These are phyloP conservation scores for Asarcornis scutulata DNA, from an alignment of 2,113 vertebrate species.

Conservation along the genomic window DNA sequence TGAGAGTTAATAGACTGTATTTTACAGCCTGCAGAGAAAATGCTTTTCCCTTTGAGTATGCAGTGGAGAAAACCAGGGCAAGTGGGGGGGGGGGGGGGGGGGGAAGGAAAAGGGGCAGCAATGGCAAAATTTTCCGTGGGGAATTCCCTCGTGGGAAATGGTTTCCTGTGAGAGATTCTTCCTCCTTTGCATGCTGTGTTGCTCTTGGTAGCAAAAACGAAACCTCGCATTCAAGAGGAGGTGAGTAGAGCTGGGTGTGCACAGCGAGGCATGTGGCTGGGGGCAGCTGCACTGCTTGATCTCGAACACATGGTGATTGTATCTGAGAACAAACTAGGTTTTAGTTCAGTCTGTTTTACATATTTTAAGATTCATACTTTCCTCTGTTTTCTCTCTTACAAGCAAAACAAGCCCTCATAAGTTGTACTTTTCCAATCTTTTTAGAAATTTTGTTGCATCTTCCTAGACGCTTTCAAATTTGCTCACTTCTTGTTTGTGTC, in stretches of 20 bases:
- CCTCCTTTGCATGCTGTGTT: neutral
- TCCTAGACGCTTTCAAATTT: neutral
- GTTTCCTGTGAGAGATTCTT: neutral
- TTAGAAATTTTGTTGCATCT: neutral
- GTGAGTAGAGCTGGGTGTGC: neutral
- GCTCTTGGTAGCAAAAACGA: neutral
- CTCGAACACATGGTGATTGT: neutral
- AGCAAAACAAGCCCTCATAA: neutral
- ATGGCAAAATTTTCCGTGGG: neutral
- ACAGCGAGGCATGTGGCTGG: neutral
- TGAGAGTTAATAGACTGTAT: neutral
- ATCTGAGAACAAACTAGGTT: neutral
- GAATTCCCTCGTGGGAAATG: neutral
- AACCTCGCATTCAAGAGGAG: neutral
- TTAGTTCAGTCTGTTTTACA: neutral
- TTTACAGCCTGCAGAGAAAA: neutral
- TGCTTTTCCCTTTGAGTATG: neutral
- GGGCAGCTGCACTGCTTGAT: neutral
- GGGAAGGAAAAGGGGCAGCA: neutral
- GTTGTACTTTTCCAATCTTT: neutral
- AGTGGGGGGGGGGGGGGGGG: too few species aligned
- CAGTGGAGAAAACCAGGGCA: neutral
- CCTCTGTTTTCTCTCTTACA: neutral
- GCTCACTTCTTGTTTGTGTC: neutral
- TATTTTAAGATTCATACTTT: neutral